These are phyloP conservation scores for Brachyptera risi DNA, from an alignment of 2,888 invertebrate species.

Conservation along the genomic window DNA sequence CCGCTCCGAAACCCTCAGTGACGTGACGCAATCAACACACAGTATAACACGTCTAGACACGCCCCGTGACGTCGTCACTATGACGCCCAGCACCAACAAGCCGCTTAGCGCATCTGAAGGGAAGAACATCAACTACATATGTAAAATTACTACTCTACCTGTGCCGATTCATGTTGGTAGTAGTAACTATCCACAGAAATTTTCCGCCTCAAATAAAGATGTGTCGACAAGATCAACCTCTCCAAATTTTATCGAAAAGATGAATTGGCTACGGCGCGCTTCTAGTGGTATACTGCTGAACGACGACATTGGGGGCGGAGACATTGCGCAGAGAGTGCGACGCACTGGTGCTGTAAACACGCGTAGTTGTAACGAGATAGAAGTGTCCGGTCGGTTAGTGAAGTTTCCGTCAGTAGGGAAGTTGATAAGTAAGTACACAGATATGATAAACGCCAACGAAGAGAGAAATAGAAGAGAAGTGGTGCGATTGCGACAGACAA, in stretches of 20 bases:
- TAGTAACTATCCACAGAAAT: no score
- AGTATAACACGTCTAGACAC: background rate
- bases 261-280: no score
- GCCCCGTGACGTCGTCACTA: constrained; percentile 9
- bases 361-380: background rate
- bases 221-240: no score
- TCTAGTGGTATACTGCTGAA: no score
- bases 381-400: background rate
- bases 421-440: constrained; percentile 25
- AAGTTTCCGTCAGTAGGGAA: constrained; percentile 24
- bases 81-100: background rate
- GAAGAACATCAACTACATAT: no score
- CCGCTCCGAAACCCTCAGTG: constrained; percentile 20
- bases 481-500: background rate
- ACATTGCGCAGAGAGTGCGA: constrained; percentile 34
- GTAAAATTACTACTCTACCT: no score
- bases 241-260: no score
- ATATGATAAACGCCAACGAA: constrained; percentile 15
- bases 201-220: no score
- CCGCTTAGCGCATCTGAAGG: no score
- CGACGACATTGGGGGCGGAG: no score
- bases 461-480: background rate
- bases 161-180: no score
- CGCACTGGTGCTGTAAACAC: constrained; percentile 23
- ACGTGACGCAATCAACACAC: background rate